Base-by-base conservation (phyloP, 2,797 vertebrate species). In the Lerista edwardsae region DNA sequence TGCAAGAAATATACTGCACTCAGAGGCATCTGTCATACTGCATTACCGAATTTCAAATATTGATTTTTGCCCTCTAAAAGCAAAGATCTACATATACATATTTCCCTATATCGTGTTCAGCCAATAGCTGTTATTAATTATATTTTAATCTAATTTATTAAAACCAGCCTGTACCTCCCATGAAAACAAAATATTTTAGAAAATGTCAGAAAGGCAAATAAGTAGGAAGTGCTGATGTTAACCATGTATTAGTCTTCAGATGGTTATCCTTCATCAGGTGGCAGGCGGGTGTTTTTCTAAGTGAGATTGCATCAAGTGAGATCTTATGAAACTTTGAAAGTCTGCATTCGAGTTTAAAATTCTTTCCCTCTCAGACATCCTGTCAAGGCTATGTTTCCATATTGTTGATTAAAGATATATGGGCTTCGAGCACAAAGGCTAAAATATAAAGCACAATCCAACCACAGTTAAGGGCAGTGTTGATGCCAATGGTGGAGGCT, bases 341-440 rank as follows among this genome's bases (percentile, higher is more conserved):
- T 73, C 90, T 90, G 69, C 84, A 31, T 87, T 84, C 25, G 82
- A 47, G 86, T 91, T 84, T 90, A 86, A 84, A 77, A 84, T 90
- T 87, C 79, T 88, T 87, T 75, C 67, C 8, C 75, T 68, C 15
- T 88, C 89, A 82, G 39, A 89, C 23, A 69, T 87, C 82, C 55
- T 61, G 51, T 81, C 73, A 81, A 76, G 72, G 74, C 19, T 36
- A 2, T 51, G 61, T 68, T 89, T 89, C 87, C 88, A 80, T 44
- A 80, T 86, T 87, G 77, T 90, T 91, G 84, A 91, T 94, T 94
- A 93, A 92, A 94, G 87, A 86, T 90, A 88, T 86, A 87, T 0
- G 0, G 88, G 88, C 84, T 84, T 82, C 0, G 0, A 90, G 84
- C 75, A 59, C 68, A 0, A 0, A 85, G 88, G 89, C 92, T 78